Evolutionary conservation across 2,797 vertebrate species (phyloP).

Genomic region (Merluccius polli): DNA sequence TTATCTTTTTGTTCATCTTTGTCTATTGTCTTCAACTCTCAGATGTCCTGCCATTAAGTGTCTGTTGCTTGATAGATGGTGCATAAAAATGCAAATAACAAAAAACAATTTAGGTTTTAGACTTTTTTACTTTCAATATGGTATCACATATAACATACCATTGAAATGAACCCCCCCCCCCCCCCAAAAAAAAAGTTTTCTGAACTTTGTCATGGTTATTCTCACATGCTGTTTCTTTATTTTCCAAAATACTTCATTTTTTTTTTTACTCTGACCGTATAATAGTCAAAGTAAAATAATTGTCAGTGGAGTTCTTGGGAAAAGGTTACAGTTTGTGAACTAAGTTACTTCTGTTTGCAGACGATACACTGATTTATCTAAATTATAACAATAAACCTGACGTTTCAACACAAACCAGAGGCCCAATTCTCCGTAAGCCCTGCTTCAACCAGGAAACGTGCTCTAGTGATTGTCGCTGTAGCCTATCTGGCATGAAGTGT

Average conservation of each 20-base stretch:
- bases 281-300: not conserved
- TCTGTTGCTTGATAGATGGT: slow-evolving; percentile 50
- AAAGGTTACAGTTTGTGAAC: slow-evolving; percentile 25
- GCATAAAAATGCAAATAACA: slow-evolving; percentile 30
- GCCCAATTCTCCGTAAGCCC: slow-evolving; percentile 25
- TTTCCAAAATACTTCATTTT: slow-evolving; percentile 35
- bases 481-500: slow-evolving; percentile 45
- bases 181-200: slow-evolving; percentile 49
- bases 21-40: slow-evolving; percentile 16
- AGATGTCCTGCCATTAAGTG: slow-evolving; percentile 43
- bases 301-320: slow-evolving; percentile 26
- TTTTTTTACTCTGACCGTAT: not conserved
- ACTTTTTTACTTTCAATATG: slow-evolving; percentile 30
- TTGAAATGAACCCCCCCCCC: slow-evolving; percentile 40
- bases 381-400: slow-evolving; percentile 23
- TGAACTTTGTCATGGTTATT: slow-evolving; percentile 52
- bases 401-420: slow-evolving; percentile 31
- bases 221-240: slow-evolving; percentile 36
- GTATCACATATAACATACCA: slow-evolving; percentile 40
- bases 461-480: slow-evolving; percentile 24
- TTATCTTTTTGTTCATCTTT: slow-evolving; percentile 17
- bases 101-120: slow-evolving; percentile 31
- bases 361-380: slow-evolving; percentile 43
- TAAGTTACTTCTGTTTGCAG: slow-evolving; percentile 13
- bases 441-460: slow-evolving; percentile 38